Conservation (phyloP, 2,113 vertebrate species). For the Cygnus atratus region DNA sequence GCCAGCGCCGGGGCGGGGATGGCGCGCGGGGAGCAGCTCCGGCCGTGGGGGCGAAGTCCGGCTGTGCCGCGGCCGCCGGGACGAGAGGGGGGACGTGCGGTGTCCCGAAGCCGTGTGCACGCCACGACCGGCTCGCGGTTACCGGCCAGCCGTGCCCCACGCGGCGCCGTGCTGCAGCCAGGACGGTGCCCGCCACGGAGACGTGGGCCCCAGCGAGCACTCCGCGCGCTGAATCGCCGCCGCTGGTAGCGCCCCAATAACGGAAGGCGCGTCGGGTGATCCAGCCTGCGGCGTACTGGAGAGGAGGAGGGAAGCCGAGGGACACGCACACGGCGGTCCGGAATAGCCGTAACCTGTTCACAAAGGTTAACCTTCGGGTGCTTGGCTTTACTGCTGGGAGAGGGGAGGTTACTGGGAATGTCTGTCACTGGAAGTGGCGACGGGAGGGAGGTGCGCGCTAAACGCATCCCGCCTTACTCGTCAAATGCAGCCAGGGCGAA, state of each 20-base stretch:
- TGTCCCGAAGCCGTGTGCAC: too few species aligned
- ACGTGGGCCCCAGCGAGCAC: not conserved
- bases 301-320: not conserved
- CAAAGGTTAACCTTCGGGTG: not conserved
- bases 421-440: not conserved
- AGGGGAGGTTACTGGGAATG: not conserved
- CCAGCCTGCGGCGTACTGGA: not conserved
- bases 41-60: not conserved
- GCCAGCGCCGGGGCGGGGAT: not conserved
- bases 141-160: not conserved
- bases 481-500: not conserved
- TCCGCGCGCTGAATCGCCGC: not conserved
- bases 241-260: not conserved
- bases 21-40: not conserved
- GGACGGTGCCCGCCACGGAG: not conserved
- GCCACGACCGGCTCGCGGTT: not conserved
- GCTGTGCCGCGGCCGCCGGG: not conserved
- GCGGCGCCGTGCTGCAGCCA: not conserved
- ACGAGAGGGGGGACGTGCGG: not conserved
- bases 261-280: not conserved
- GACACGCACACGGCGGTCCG: not conserved
- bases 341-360: not conserved
- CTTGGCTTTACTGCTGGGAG: not conserved
- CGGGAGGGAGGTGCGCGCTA: not conserved
- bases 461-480: not conserved